Percentiles rank a stretch among this genome's conserved stretches.
These are phyloP conservation scores for Peribatodes rhomboidaria DNA, from an alignment of 2,888 invertebrate species.

Conservation along the genomic window DNA sequence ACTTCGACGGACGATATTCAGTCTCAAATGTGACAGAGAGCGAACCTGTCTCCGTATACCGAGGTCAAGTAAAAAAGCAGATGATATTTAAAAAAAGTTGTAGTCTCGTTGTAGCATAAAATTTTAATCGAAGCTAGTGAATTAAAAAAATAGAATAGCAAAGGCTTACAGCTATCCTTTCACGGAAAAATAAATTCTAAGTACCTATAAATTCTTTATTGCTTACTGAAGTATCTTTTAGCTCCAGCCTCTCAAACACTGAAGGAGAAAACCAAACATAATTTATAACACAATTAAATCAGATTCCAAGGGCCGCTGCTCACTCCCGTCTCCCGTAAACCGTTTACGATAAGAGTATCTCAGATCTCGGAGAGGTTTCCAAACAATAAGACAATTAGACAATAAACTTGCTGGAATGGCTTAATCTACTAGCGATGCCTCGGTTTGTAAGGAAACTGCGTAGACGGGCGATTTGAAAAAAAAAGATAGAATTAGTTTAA, in stretches of 20 bases:
- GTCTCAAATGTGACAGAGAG: too few species aligned
- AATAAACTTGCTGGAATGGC: slow-evolving; percentile 73
- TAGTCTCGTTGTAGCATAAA: too few species aligned
- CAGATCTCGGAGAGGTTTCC: slow-evolving; percentile 53
- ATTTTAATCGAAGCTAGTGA: too few species aligned
- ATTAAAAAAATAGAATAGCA: too few species aligned
- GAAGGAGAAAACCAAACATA: slow-evolving; percentile 32
- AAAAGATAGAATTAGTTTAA: background rate
- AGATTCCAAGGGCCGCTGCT: slow-evolving; percentile 38
- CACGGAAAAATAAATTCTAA: background rate
- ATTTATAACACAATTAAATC: slow-evolving; percentile 41
- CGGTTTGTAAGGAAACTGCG: slow-evolving; percentile 47
- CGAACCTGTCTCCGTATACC: too few species aligned
- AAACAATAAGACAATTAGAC: slow-evolving; percentile 80
- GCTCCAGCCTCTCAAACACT: slow-evolving; percentile 6
- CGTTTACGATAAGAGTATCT: slow-evolving; percentile 46
- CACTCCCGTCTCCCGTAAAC: slow-evolving; percentile 45
- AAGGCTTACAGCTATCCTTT: too few species aligned
- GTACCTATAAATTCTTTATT: background rate
- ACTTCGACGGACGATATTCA: too few species aligned
- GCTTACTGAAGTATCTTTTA: slow-evolving; percentile 1
- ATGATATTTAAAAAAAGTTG: too few species aligned
- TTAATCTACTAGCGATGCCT: slow-evolving; percentile 61
- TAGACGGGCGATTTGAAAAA: slow-evolving; percentile 1
- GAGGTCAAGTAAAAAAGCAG: too few species aligned